Evolutionary conservation across 2,113 vertebrate species (phyloP).

Genomic region (Channa maculata): DNA sequence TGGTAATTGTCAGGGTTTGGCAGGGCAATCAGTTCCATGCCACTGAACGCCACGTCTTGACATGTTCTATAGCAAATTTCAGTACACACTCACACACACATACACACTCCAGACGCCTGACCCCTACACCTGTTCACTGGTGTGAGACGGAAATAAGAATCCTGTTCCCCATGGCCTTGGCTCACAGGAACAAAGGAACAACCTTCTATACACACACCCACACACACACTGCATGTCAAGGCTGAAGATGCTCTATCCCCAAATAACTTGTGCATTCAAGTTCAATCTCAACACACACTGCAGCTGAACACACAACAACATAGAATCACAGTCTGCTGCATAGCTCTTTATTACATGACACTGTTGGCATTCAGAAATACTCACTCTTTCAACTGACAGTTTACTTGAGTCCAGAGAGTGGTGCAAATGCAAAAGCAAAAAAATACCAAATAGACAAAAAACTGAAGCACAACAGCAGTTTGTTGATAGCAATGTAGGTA

Average conservation of each 20-base stretch:
- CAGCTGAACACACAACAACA: background rate
- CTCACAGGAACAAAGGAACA: slow-evolving; percentile 60
- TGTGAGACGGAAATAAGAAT: slow-evolving; percentile 73
- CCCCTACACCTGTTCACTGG: slow-evolving; percentile 65
- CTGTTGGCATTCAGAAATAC: background rate
- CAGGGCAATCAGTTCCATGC: slow-evolving; percentile 78
- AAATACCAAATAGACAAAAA: no score
- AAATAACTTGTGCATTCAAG: slow-evolving; percentile 25
- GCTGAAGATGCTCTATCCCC: slow-evolving; percentile 25
- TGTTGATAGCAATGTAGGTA: no score
- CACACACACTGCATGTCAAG: slow-evolving; percentile 30
- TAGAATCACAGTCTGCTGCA: background rate
- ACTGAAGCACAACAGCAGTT: no score
- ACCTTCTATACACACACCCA: slow-evolving; percentile 19
- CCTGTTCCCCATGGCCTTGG: slow-evolving; percentile 59
- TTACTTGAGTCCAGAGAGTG: no score
- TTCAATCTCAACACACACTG: background rate
- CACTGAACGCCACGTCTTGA: slow-evolving; percentile 66
- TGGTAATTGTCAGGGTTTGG: slow-evolving; percentile 77
- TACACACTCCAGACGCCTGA: slow-evolving; percentile 49
- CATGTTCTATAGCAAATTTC: slow-evolving; percentile 69
- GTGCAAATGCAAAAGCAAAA: no score
- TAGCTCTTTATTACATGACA: background rate
- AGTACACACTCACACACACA: slow-evolving; percentile 11
- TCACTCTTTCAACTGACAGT: background rate